phyloP scores from a whole-genome alignment of 2,113 vertebrate genomes.

The Mandrillus leucophaeus region DNA sequence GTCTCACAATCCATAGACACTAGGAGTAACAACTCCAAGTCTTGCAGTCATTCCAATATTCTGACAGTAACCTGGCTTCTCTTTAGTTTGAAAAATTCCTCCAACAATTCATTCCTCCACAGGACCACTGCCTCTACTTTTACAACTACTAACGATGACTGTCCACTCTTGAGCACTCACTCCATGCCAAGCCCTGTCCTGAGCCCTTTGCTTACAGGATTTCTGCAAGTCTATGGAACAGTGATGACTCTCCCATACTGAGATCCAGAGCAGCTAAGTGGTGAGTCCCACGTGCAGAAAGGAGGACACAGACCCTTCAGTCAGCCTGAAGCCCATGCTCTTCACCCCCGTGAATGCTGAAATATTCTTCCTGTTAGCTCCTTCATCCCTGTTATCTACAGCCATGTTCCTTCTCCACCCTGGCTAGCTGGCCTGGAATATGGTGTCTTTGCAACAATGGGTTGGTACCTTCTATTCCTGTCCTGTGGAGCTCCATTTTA shows the following conservation, averaged over 20 bases:
- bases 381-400: not conserved
- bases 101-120: not conserved
- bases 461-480: not conserved
- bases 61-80: not conserved
- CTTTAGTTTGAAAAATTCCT: not conserved
- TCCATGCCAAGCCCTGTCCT: rapidly evolving
- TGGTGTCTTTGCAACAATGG: rapidly evolving
- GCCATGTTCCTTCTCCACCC: not conserved
- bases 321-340: not conserved
- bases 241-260: too few relatives aligned
- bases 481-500: not conserved
- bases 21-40: rapidly evolving
- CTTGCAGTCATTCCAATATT: not conserved
- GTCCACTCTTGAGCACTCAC: not conserved
- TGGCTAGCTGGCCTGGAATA: not conserved
- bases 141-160: rapidly evolving
- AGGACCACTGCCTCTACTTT: not conserved
- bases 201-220: too few relatives aligned
- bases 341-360: rapidly evolving
- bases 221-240: not conserved
- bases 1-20: rapidly evolving
- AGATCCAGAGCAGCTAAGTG: not conserved
- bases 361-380: rapidly evolving
- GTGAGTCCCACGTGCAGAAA: rapidly evolving
- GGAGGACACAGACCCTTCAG: rapidly evolving